A percentile compares a stretch with the other conserved stretches of the same genome.
These are phyloP conservation scores for Sandelia bainsii DNA, from an alignment of 2,797 vertebrate species.

Conservation along the genomic window DNA sequence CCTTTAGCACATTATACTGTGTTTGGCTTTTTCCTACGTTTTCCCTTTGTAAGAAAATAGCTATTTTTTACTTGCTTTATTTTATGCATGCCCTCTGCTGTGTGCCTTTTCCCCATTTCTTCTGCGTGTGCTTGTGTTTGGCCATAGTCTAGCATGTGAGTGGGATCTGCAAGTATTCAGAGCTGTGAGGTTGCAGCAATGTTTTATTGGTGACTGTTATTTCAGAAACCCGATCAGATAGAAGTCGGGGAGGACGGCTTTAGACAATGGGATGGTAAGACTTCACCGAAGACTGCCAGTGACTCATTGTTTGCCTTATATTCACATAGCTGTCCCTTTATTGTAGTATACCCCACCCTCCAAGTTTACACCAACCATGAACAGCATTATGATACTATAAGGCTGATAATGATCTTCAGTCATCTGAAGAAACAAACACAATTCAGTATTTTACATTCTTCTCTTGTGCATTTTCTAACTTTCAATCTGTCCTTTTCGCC, in stretches of 20 bases:
- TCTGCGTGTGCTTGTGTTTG: background rate
- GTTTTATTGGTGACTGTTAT: conserved; percentile 97
- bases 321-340: conserved; percentile 23
- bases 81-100: conserved; percentile 16
- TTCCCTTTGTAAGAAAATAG: background rate
- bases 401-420: conserved; percentile 1
- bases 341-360: conserved; percentile 13
- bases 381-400: conserved; percentile 5
- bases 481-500: background rate
- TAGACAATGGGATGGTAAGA: conserved; percentile 98
- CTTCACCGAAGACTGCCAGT: conserved; percentile 80
- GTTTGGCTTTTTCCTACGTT: too few relatives aligned
- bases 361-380: background rate
- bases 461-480: conserved; percentile 39
- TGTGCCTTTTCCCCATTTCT: background rate
- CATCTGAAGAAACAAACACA: conserved; percentile 19
- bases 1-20: background rate
- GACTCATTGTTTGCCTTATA: conserved; percentile 47
- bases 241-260: conserved; percentile 97
- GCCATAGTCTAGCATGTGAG: conserved; percentile 55
- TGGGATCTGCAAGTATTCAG: conserved; percentile 78
- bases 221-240: conserved; percentile 99
- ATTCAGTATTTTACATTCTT: conserved; percentile 14
- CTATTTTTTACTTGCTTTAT: conserved; percentile 4
- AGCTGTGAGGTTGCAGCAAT: conserved; percentile 86